phyloP scores from a whole-genome alignment of 2,888 invertebrate genomes.

The Tortricodes alternella region DNA sequence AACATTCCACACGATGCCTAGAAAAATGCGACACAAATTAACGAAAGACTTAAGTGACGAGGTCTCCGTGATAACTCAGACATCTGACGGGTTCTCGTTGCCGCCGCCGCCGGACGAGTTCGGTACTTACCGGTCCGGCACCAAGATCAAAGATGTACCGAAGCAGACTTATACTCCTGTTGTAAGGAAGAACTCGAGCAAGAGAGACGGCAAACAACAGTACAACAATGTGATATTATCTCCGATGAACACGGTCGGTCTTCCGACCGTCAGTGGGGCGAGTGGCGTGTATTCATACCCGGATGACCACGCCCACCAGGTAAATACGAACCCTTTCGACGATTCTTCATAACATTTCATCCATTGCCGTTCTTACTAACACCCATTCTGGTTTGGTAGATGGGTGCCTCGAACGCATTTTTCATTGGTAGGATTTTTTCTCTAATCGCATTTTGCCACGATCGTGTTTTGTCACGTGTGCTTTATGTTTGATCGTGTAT shows the following conservation, averaged over 20 bases:
- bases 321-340: constrained; percentile 73
- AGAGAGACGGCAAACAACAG: constrained; percentile 50
- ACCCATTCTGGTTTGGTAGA: no score
- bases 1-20: constrained; percentile 76
- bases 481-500: no score
- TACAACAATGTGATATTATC: constrained; percentile 57
- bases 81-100: constrained; percentile 71
- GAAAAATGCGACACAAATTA: constrained; percentile 66
- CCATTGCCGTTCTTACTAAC: constrained; percentile 38
- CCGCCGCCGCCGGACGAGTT: constrained; percentile 78
- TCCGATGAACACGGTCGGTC: constrained; percentile 70
- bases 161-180: constrained; percentile 64
- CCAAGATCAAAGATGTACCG: constrained; percentile 67
- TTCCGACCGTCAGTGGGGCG: constrained; percentile 63
- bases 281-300: constrained; percentile 67
- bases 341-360: constrained; percentile 44
- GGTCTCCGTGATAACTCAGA: constrained; percentile 69
- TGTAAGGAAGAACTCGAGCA: constrained; percentile 55
- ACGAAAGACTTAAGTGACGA: constrained; percentile 70
- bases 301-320: constrained; percentile 62
- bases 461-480: no score
- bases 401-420: no score
- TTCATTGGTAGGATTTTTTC: no score
- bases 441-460: no score
- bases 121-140: constrained; percentile 66